phyloP scores from a whole-genome alignment of 2,888 invertebrate species.

The Nycteola revayana region DNA sequence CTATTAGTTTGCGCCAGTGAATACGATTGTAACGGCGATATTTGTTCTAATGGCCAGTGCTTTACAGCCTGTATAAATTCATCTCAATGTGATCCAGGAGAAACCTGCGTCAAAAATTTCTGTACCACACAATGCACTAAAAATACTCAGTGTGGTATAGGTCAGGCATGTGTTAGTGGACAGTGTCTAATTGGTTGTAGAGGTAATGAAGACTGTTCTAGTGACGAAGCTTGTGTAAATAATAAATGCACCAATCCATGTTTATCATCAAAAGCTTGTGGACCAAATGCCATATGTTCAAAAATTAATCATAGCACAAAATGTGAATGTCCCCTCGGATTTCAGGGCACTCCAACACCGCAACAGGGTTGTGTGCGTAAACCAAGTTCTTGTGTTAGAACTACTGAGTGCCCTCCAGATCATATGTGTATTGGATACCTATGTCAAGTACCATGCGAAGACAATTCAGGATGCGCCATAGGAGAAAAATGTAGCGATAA shows the following conservation, averaged over 20 bases:
- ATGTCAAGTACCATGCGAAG: conserved; percentile 90
- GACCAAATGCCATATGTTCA: conserved; percentile 91
- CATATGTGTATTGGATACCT: conserved; percentile 90
- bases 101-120: conserved; percentile 89
- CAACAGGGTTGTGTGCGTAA: conserved; percentile 94
- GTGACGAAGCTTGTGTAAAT: conserved; percentile 90
- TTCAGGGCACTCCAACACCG: conserved; percentile 92
- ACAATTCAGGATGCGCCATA: conserved; percentile 88
- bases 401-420: conserved; percentile 88
- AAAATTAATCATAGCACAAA: conserved; percentile 87
- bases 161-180: conserved; percentile 91
- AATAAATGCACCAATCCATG: conserved; percentile 94
- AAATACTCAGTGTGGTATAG: conserved; percentile 89
- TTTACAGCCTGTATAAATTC: conserved; percentile 89
- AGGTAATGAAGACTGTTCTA: conserved; percentile 89
- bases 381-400: conserved; percentile 85
- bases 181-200: conserved; percentile 93
- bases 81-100: conserved; percentile 90
- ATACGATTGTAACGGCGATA: conserved; percentile 88
- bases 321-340: conserved; percentile 92
- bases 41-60: conserved; percentile 92
- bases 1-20: conserved; percentile 86
- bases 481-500: conserved; percentile 92
- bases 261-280: conserved; percentile 87
- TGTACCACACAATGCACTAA: conserved; percentile 91